A percentile compares a stretch with the other conserved stretches of the same genome.
phyloP scores from a whole-genome alignment of 2,888 invertebrate species.

The Patella pellucida region DNA sequence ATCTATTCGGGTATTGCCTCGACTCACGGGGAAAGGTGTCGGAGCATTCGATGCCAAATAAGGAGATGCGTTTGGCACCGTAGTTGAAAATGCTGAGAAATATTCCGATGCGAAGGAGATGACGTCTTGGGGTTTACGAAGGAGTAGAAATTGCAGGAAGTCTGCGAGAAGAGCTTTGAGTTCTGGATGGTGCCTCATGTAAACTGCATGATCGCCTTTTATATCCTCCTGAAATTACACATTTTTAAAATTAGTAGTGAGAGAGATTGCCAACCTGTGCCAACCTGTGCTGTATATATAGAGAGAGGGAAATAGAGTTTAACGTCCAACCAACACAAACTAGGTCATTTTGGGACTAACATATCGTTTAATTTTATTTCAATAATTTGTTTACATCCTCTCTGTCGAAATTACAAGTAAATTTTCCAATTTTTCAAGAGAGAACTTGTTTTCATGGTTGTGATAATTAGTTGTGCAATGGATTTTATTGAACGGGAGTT shows the following conservation, averaged over 20 bases:
- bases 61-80: slow-evolving; percentile 56
- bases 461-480: too few relatives aligned
- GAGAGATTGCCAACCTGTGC: too few relatives aligned
- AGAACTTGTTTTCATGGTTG: too few relatives aligned
- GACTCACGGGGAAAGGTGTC: slow-evolving; percentile 60
- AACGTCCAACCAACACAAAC: background rate
- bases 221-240: slow-evolving; percentile 63
- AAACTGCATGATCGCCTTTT: slow-evolving; percentile 65
- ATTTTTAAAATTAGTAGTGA: too few relatives aligned
- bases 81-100: slow-evolving; percentile 67
- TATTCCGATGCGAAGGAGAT: slow-evolving; percentile 69
- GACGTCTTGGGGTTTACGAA: slow-evolving; percentile 70
- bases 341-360: too few relatives aligned
- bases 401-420: too few relatives aligned
- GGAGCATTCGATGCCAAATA: slow-evolving; percentile 59
- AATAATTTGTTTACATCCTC: too few relatives aligned
- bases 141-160: slow-evolving; percentile 69
- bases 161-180: slow-evolving; percentile 69
- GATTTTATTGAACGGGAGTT: too few relatives aligned
- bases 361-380: too few relatives aligned
- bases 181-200: slow-evolving; percentile 69
- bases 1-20: slow-evolving; percentile 57
- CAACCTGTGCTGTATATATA: too few relatives aligned
- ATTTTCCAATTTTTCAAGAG: too few relatives aligned
- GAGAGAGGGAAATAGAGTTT: background rate